Conservation (phyloP, 2,797 vertebrate genomes). For the Sebastes variabilis region DNA sequence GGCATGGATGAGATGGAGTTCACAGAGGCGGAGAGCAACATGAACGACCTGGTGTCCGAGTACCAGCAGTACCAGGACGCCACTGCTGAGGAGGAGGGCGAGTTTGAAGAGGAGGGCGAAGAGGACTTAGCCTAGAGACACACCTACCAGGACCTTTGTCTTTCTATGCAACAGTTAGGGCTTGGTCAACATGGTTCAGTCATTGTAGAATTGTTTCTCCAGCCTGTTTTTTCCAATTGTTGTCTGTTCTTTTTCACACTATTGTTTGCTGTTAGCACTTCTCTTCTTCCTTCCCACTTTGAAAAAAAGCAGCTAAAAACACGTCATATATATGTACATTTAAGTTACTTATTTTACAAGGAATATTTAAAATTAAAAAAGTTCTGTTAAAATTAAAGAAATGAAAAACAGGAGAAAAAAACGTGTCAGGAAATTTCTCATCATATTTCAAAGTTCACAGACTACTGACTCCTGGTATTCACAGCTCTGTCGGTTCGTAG, state of each 20-base stretch:
- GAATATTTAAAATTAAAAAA: conserved; percentile 99
- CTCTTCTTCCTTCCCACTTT: not conserved
- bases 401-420: conserved; percentile 71
- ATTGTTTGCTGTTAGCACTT: not conserved
- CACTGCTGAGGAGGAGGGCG: conserved; percentile 82
- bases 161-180: conserved; percentile 30
- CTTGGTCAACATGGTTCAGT: not conserved
- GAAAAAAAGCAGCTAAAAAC: conserved; percentile 91
- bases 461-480: not conserved
- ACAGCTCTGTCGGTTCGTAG: not conserved
- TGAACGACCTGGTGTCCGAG: conserved; percentile 84
- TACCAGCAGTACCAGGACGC: conserved; percentile 85
- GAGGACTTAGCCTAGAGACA: conserved; percentile 77
- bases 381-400: conserved; percentile 93
- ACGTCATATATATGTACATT: conserved; percentile 92
- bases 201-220: no score
- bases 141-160: not conserved
- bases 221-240: not conserved
- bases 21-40: conserved; percentile 83
- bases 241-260: not conserved
- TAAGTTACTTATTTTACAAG: conserved; percentile 98
- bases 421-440: not conserved
- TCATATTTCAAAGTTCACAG: not conserved
- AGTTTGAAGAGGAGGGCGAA: conserved; percentile 83
- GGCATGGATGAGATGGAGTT: conserved; percentile 86